phyloP scores from a whole-genome alignment of 35 echinoderm and acorn worm species.

The Eucidaris tribuloides region DNA sequence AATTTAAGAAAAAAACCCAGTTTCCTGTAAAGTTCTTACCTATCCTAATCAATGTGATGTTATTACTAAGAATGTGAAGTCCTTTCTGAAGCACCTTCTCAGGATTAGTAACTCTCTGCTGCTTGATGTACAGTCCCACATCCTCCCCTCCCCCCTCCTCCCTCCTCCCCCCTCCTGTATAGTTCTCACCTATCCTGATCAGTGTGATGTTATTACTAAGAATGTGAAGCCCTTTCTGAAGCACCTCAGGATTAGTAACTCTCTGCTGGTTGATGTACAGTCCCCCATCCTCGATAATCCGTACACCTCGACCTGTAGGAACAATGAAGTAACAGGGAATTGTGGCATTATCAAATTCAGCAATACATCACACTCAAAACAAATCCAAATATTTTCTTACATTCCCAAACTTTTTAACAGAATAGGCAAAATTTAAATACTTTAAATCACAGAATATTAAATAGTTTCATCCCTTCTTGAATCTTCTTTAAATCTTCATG shows the following conservation, averaged over 20 bases:
- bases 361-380: too few species aligned
- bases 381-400: too few species aligned
- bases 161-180: too few species aligned
- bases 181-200: slow-evolving; percentile 65
- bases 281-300: slow-evolving; percentile 55
- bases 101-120: slow-evolving; percentile 54
- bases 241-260: slow-evolving; percentile 51
- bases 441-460: too few species aligned
- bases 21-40: slow-evolving; percentile 62
- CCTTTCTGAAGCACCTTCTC: slow-evolving; percentile 55
- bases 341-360: too few species aligned
- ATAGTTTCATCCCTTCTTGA: too few species aligned
- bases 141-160: too few species aligned
- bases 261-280: slow-evolving; percentile 69
- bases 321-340: too few species aligned
- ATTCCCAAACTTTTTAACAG: too few species aligned
- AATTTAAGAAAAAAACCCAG: too few species aligned
- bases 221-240: slow-evolving; percentile 66
- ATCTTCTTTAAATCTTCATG: too few species aligned
- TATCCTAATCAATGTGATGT: slow-evolving; percentile 60
- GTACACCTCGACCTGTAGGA: slow-evolving; percentile 37
- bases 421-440: too few species aligned
- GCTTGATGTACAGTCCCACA: slow-evolving; percentile 71
- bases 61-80: slow-evolving; percentile 66
- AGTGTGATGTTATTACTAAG: slow-evolving; percentile 63